phyloP scores from a whole-genome alignment of 2,888 invertebrate species.

The Ptychoptera albimana region DNA sequence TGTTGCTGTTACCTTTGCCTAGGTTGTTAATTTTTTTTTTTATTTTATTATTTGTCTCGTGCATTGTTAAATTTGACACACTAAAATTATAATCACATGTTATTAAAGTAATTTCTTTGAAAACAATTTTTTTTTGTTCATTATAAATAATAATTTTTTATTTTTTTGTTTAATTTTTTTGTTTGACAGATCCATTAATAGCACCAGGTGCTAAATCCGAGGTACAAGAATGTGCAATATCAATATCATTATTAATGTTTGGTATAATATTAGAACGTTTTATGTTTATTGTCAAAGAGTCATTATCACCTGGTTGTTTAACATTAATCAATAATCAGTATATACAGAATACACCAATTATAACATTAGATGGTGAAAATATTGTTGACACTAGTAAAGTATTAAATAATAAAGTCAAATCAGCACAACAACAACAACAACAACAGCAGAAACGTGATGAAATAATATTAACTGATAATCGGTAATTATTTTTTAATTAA shows the following conservation, averaged over 20 bases:
- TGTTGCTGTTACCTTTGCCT: too few species aligned
- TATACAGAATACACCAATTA: background rate
- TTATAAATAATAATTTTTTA: background rate
- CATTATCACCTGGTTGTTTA: background rate
- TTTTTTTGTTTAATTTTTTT: background rate
- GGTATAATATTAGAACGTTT: constrained; percentile 3
- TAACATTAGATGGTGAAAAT: background rate
- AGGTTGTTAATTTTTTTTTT: too few species aligned
- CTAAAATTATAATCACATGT: too few species aligned
- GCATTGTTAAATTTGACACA: too few species aligned
- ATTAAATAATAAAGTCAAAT: too few species aligned
- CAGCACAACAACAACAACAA: background rate
- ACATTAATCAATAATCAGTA: background rate
- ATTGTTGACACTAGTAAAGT: background rate
- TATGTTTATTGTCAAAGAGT: background rate
- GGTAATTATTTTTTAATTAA: too few species aligned
- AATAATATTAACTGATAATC: too few species aligned
- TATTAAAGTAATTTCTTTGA: too few species aligned
- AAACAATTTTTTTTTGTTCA: too few species aligned
- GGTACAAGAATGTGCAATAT: constrained; percentile 1
- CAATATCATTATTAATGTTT: constrained; percentile 3
- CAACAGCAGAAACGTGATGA: background rate
- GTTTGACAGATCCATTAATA: background rate
- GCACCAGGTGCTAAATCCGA: constrained; percentile 1
- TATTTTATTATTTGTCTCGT: too few species aligned